These are phyloP conservation scores for Garra rufa DNA, from an alignment of 2,113 vertebrate genomes.

Conservation along the genomic window DNA sequence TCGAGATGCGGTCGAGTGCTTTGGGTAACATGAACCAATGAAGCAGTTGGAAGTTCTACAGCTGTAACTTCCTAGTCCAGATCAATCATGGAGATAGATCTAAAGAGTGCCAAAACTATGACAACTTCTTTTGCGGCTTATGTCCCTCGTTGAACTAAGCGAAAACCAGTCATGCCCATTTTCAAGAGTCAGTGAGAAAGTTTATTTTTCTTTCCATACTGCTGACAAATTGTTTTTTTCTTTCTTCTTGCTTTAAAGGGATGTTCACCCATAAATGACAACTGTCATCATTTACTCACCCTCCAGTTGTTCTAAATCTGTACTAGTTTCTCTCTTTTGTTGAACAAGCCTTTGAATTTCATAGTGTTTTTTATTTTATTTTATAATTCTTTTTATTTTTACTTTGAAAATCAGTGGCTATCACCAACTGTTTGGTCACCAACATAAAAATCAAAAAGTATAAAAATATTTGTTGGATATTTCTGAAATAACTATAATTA, in stretches of 20 bases:
- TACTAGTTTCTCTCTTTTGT: too few relatives aligned
- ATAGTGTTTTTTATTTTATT: too few relatives aligned
- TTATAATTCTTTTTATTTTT: too few relatives aligned
- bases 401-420: too few relatives aligned
- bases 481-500: too few relatives aligned
- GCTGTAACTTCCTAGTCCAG: neutral
- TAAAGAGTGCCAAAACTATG: constrained; percentile 32
- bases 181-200: neutral
- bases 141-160: constrained; percentile 1
- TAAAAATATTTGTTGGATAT: neutral
- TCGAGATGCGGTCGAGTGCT: neutral
- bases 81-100: constrained; percentile 7
- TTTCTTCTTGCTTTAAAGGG: neutral
- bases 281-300: neutral
- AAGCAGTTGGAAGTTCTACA: neutral
- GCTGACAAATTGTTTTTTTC: neutral
- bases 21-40: constrained; percentile 12
- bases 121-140: constrained; percentile 28
- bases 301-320: too few relatives aligned
- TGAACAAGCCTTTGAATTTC: too few relatives aligned
- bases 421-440: too few relatives aligned
- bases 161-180: neutral
- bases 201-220: neutral
- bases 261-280: too few relatives aligned
- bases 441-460: neutral